Evolutionary conservation across 1,140 invertebrate species (phyloP), one percentile per base, ranked within the genome.

Genomic region (Mamestra configurata): DNA sequence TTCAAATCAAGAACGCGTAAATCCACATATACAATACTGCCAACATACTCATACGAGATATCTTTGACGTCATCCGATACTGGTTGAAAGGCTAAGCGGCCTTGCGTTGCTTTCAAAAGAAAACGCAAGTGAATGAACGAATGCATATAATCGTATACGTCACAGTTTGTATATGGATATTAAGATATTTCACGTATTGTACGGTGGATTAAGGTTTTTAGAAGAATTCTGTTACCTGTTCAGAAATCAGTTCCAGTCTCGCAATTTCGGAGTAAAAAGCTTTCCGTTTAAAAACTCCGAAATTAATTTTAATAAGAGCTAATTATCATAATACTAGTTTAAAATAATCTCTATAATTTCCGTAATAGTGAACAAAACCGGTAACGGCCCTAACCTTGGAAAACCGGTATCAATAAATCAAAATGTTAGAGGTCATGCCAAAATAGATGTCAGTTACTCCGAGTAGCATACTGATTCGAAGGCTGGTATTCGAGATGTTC

Each of bases 21-120:
- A 55, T 40, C 27, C 43, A 49, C 11, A 49, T 49, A 35, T 5
- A 64, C 35, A 64, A 20, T 20, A 18, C 31, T 64, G 18, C 59
- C 59, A 64, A 64, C 59, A 24, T 59, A 59, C 10, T 5, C 55
- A 64, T 40, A 37, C 13, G 18, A 40, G 59, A 40, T 40, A 64
- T 13, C 11, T 40, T 15, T 76, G 73, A 76, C 73, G 35, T 61
- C 73, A 76, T 5, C 20, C 15, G 11, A 49, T 37, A 24, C 49
- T 49, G 46, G 53, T 59, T 22, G 20, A 43, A 75, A 75, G 35
- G 53, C 37, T 8, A n/a, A 22, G 53, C 55, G 72, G 72, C 72
- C 72, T 75, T 75, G 72, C 72, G 11, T 61, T 31, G 73, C 73
- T 76, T 76, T 76, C 57, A 76, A 61, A 76, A 76, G 55, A 76